phyloP scores from a whole-genome alignment of 2,888 invertebrate genomes.

The Drosophila yooni region DNA sequence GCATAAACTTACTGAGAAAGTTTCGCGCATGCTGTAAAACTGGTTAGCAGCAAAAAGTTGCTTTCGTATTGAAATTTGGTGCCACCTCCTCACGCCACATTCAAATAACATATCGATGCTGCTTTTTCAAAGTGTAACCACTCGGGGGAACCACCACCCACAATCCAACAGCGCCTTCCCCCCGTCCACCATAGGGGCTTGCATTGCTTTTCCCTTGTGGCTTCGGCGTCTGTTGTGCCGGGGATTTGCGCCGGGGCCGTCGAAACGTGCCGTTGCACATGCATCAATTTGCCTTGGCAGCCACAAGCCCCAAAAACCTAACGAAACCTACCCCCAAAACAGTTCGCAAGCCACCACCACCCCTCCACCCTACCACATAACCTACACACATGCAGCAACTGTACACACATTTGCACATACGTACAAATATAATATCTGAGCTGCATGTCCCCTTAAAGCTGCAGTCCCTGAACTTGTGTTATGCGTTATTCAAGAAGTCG shows the following conservation, averaged over 20 bases:
- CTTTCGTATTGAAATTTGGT: constrained; percentile 46
- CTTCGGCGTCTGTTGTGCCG: constrained; percentile 49
- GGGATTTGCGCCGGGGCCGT: constrained; percentile 53
- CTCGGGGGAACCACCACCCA: not conserved
- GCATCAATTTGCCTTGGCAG: constrained; percentile 53
- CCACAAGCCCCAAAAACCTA: constrained; percentile 40
- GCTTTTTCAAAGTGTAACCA: constrained; percentile 48
- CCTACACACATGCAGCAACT: not conserved
- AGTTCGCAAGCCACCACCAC: not conserved
- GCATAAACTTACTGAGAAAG: constrained; percentile 62
- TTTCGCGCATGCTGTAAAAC: constrained; percentile 49
- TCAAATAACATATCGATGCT: constrained; percentile 64
- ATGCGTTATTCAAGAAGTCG: constrained; percentile 19
- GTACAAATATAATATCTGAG: not conserved
- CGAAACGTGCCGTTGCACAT: constrained; percentile 59
- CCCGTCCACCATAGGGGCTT: not conserved
- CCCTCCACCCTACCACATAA: not conserved
- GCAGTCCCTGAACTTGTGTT: constrained; percentile 23
- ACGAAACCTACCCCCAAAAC: constrained; percentile 11
- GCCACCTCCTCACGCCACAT: constrained; percentile 27
- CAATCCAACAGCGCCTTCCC: not conserved
- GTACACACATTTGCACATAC: not conserved
- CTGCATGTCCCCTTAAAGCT: constrained; percentile 7
- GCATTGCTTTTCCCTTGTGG: constrained; percentile 48
- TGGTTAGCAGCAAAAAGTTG: constrained; percentile 48